phyloP scores from a whole-genome alignment of 2,888 invertebrate species.

The Patella depressa region DNA sequence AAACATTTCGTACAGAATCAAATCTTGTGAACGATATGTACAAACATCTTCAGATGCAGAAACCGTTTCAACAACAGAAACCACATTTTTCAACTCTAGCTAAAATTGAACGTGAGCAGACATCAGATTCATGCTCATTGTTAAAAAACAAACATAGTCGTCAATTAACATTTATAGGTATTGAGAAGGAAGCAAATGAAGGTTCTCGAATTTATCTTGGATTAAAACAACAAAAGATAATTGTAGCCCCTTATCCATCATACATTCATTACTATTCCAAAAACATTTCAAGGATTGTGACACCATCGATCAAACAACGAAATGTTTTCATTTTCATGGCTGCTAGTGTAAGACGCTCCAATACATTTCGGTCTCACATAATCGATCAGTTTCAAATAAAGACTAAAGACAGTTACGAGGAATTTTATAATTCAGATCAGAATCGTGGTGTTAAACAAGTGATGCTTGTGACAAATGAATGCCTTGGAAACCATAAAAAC shows the following conservation, averaged over 20 bases:
- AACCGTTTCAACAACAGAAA: slow-evolving; percentile 39
- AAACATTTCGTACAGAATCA: not conserved
- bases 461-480: slow-evolving; percentile 34
- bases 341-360: slow-evolving; percentile 45
- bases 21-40: slow-evolving; percentile 34
- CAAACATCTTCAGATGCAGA: slow-evolving; percentile 31
- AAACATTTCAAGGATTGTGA: slow-evolving; percentile 15
- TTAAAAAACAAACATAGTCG: slow-evolving; percentile 36
- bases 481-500: slow-evolving; percentile 28
- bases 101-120: slow-evolving; percentile 57
- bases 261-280: slow-evolving; percentile 49
- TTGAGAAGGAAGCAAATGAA: slow-evolving; percentile 49
- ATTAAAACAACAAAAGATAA: slow-evolving; percentile 32
- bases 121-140: slow-evolving; percentile 40
- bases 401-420: slow-evolving; percentile 33
- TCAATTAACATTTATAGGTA: slow-evolving; percentile 47
- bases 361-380: slow-evolving; percentile 46
- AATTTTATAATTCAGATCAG: slow-evolving; percentile 13
- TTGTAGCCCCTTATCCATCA: slow-evolving; percentile 60
- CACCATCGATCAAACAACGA: slow-evolving; percentile 36
- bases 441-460: slow-evolving; percentile 12
- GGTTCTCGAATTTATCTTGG: slow-evolving; percentile 15
- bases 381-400: slow-evolving; percentile 49
- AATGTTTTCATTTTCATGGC: slow-evolving; percentile 53
- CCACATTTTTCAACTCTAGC: slow-evolving; percentile 54